phyloP scores from a whole-genome alignment of 2,888 invertebrate species.

The Cephus runcator region DNA sequence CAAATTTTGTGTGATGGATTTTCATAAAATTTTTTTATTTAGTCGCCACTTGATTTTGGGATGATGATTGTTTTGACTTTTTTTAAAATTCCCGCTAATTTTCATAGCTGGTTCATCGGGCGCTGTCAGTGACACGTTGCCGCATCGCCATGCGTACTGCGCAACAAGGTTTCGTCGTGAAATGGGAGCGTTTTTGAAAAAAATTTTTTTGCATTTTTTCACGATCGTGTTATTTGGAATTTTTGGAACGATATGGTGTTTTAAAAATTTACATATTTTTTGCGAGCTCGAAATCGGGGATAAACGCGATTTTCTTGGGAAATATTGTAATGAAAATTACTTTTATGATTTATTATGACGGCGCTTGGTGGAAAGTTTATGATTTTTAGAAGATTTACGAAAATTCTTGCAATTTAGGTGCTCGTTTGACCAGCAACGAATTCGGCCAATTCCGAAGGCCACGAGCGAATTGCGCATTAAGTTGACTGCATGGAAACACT shows the following conservation, averaged over 20 bases:
- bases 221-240: background rate
- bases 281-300: background rate
- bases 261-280: background rate
- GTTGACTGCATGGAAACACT: background rate
- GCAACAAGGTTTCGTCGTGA: background rate
- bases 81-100: background rate
- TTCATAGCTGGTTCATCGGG: background rate
- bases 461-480: conserved; percentile 7
- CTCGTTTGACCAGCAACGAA: conserved; percentile 5
- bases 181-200: background rate
- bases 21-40: too few relatives aligned
- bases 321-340: background rate
- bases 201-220: background rate
- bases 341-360: conserved; percentile 3
- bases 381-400: background rate
- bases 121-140: background rate
- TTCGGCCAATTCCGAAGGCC: conserved; percentile 9
- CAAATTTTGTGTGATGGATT: background rate
- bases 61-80: background rate
- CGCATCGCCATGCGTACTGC: background rate
- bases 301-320: background rate
- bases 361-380: background rate
- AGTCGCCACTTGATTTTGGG: background rate
- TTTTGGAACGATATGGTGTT: background rate
- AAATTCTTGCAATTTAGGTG: conserved; percentile 1